Percentiles rank a stretch among this genome's conserved stretches.
Evolutionary conservation across 2,888 invertebrate species (phyloP).

Genomic region (Ophion obscuratus): DNA sequence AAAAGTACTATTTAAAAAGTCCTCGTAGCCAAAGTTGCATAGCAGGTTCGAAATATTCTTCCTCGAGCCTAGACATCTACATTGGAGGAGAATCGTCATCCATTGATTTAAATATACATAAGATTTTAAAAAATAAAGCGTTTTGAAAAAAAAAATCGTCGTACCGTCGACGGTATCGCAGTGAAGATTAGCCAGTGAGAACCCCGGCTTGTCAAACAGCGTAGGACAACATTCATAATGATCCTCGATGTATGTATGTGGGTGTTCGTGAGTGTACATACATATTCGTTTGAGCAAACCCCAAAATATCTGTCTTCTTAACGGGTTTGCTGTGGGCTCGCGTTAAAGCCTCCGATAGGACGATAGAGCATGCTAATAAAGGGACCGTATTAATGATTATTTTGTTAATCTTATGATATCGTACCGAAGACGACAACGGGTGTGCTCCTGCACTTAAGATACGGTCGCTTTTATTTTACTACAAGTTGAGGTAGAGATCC

Average conservation of each 20-base stretch:
- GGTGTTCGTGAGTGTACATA: background rate
- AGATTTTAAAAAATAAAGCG: background rate
- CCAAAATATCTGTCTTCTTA: conserved; percentile 73
- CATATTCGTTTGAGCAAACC: conserved; percentile 37
- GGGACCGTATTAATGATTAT: conserved; percentile 79
- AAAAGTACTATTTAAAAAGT: background rate
- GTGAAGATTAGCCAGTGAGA: conserved; percentile 66
- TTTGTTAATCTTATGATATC: conserved; percentile 74
- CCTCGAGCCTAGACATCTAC: background rate
- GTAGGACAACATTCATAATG: conserved; percentile 79
- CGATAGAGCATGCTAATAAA: conserved; percentile 81
- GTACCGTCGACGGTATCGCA: background rate
- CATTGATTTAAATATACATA: too few relatives aligned
- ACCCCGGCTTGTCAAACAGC: conserved; percentile 77
- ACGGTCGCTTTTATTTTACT: conserved; percentile 69
- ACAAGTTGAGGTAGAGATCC: background rate
- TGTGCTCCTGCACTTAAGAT: conserved; percentile 2
- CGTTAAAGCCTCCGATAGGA: conserved; percentile 77
- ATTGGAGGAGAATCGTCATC: conserved; percentile 22
- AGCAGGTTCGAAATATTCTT: background rate
- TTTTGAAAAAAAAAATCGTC: background rate
- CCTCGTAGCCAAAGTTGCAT: background rate
- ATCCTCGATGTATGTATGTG: conserved; percentile 61
- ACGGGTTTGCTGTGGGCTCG: conserved; percentile 66
- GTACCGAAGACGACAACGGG: conserved; percentile 60